phyloP scores from a whole-genome alignment of 2,888 invertebrate genomes.

The Tipula confusa region DNA sequence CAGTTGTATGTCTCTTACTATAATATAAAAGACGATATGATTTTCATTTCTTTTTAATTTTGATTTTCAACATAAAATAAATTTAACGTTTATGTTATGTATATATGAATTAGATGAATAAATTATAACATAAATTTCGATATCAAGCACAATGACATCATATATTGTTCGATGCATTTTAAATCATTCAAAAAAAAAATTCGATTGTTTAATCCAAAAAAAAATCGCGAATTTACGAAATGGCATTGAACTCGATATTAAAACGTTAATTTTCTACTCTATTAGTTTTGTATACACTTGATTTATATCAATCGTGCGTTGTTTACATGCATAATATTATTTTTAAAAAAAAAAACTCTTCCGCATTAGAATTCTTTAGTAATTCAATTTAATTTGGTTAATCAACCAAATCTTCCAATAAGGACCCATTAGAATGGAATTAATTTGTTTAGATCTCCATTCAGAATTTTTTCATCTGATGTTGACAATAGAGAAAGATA shows the following conservation, averaged over 20 bases:
- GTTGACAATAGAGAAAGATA: too few species aligned
- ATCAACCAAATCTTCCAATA: neutral
- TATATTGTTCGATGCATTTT: neutral
- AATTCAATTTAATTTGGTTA: neutral
- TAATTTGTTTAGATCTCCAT: too few species aligned
- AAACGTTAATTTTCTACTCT: neutral
- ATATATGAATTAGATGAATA: neutral
- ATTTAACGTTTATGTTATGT: neutral
- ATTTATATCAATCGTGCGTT: neutral
- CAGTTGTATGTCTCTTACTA: neutral
- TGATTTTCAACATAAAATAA: neutral
- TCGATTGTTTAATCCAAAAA: neutral
- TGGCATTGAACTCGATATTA: constrained; percentile 5
- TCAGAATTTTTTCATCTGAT: too few species aligned
- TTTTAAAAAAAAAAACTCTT: neutral
- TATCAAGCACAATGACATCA: neutral
- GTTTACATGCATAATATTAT: too few species aligned
- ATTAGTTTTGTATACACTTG: neutral
- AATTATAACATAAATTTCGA: neutral
- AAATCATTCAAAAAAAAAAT: neutral
- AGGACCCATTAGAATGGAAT: too few species aligned
- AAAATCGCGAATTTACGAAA: neutral
- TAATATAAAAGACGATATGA: neutral
- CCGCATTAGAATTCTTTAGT: neutral
- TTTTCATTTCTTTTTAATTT: neutral